Evolutionary conservation across 1,140 invertebrate species (phyloP).

Genomic region (Wasmannia auropunctata): DNA sequence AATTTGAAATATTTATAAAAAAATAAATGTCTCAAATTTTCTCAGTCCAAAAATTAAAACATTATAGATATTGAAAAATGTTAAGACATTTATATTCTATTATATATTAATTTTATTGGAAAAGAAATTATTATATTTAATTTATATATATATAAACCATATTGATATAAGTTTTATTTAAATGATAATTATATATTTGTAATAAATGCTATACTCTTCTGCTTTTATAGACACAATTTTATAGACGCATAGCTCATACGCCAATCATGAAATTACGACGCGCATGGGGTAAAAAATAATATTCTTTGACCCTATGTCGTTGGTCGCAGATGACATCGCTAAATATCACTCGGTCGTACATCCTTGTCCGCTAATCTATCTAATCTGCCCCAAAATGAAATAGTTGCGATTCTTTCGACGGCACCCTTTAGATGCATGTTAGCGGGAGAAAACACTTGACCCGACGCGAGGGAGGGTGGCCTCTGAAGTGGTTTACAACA

Average conservation of each 20-base stretch:
- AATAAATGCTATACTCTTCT: neutral
- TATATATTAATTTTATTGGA: neutral
- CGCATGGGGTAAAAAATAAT: conserved; percentile 60
- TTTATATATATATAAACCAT: neutral
- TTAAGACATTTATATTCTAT: neutral
- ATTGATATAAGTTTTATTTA: neutral
- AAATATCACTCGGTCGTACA: conserved; percentile 62
- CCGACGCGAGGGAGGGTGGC: conserved; percentile 43
- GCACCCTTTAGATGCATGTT: conserved; percentile 43
- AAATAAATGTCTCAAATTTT: neutral
- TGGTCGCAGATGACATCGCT: conserved; percentile 41
- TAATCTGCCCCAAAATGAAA: conserved; percentile 77
- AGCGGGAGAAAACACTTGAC: conserved; percentile 73
- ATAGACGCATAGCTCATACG: no score
- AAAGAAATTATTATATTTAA: neutral
- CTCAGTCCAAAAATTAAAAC: neutral
- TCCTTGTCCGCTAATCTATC: conserved; percentile 73
- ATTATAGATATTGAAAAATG: neutral
- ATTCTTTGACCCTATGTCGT: conserved; percentile 44
- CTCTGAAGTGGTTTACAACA: conserved; percentile 63
- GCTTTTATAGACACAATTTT: neutral
- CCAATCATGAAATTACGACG: conserved; percentile 3
- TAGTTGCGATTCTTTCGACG: conserved; percentile 75
- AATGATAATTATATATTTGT: neutral
- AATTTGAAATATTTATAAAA: neutral